Conservation (phyloP, 2,888 invertebrate genomes). For the Synanthedon tipuliformis region DNA sequence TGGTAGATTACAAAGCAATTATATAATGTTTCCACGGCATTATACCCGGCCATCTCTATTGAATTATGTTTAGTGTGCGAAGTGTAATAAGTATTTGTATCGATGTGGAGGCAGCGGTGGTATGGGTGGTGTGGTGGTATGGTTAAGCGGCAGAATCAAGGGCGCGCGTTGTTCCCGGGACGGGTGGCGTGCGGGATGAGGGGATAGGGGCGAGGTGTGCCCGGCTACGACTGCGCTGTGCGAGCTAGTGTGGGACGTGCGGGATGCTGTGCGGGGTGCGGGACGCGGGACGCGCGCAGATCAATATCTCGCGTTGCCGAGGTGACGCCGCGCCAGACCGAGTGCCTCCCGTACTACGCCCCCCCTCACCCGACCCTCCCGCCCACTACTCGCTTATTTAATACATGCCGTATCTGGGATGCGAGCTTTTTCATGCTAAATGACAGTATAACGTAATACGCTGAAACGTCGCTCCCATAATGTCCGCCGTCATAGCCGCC, state of each 20-base stretch:
- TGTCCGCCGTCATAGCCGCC: constrained; percentile 12
- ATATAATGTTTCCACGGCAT: constrained; percentile 3
- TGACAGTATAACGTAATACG: constrained; percentile 50
- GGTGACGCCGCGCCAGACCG: constrained; percentile 74
- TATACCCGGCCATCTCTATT: constrained; percentile 45
- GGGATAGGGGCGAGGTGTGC: constrained; percentile 10
- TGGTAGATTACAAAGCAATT: not conserved
- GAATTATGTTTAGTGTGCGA: constrained; percentile 62
- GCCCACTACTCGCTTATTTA: constrained; percentile 65
- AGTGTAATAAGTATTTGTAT: constrained; percentile 62
- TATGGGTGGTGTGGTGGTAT: constrained; percentile 27
- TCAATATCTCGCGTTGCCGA: constrained; percentile 69
- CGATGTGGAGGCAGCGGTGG: constrained; percentile 29
- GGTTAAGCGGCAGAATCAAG: constrained; percentile 49
- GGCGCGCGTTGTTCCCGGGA: constrained; percentile 26
- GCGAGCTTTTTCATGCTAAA: constrained; percentile 62
- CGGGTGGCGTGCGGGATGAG: constrained; percentile 12
- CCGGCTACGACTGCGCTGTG: constrained; percentile 5
- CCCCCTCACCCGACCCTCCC: constrained; percentile 27
- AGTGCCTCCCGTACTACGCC: constrained; percentile 71
- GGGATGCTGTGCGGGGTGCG: constrained; percentile 58
- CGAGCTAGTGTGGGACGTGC: constrained; percentile 16
- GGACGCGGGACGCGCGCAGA: constrained; percentile 68
- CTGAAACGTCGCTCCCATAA: constrained; percentile 30
- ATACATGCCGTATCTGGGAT: constrained; percentile 62